Base-by-base conservation (phyloP, 2,113 vertebrate species). In the Chamaea fasciata region DNA sequence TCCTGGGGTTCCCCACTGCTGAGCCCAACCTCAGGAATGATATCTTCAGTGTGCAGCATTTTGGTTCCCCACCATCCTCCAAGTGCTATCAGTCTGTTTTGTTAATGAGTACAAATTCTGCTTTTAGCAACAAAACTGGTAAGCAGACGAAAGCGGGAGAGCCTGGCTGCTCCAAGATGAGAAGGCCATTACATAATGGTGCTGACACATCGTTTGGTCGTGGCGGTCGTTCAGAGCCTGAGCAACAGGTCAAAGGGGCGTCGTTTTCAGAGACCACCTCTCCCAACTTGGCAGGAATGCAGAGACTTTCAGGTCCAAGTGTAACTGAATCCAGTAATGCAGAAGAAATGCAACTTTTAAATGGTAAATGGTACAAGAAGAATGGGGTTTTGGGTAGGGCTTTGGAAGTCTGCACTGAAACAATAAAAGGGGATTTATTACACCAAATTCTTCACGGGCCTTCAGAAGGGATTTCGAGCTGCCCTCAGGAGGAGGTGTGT, bases 1-100 rank as follows among this genome's bases (percentile, higher is more conserved):
- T 98, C 96, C 96, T 98, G 77, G 98, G 98, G 73, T 97, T 98
- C 69, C 96, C 98, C 63, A 94, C 97, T 83, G 92, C 96, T 83
- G 97, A 98, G 83, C 96, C 98, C 79, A 96, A 64, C 88, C 94
- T 97, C 93, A 97, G 97, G 57, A 92, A 94, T 88, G 97, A 97
- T 84, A 95, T 98, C 94, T 93, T 98, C 83, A 97, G 97, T 28
- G 77, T 97, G 87, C 97, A 98, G 57, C 97, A 70, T 63, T 98
- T 98, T 76, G 96, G 97, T 49, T 97, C 98, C 39, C 76, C 98
- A 65, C 97, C 97, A 41, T 97, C 98, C 39, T 96, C 97, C 86
- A 97, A 94, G 80, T 97, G 89, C 84, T 97, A 97, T 96, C 98
- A 98, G 90, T 97, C 95, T 6, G 94, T 97, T 85, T 96, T 98